A percentile compares a stretch with the other conserved stretches of the same genome.
These are phyloP conservation scores for Stercorarius parasiticus DNA, from an alignment of 2,113 vertebrate species.

Conservation along the genomic window DNA sequence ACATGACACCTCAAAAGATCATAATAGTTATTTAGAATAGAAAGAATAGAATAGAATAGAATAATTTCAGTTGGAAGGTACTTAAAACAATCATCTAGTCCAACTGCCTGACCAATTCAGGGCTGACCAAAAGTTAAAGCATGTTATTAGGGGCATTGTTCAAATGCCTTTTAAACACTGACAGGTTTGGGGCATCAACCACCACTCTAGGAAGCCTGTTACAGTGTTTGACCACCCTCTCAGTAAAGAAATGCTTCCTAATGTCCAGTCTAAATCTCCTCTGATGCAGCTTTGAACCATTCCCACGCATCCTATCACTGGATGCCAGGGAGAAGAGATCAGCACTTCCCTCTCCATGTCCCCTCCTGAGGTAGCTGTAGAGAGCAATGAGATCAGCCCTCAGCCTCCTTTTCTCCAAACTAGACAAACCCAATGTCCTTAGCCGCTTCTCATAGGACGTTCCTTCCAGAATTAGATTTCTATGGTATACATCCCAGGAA, in stretches of 20 bases:
- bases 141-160: background rate
- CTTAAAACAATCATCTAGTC: background rate
- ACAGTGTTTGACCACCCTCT: background rate
- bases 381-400: background rate
- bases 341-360: background rate
- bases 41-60: background rate
- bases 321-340: background rate
- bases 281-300: background rate
- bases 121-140: background rate
- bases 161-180: background rate
- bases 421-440: background rate
- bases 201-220: background rate
- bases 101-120: background rate
- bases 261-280: background rate
- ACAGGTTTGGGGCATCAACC: background rate
- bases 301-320: rapidly evolving
- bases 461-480: background rate
- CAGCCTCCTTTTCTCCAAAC: background rate
- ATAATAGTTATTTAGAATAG: background rate
- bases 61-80: background rate
- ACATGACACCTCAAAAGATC: background rate
- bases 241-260: background rate
- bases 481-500: background rate
- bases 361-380: background rate
- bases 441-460: background rate